Evolutionary conservation across 2,113 vertebrate genomes (phyloP).

Genomic region (Harpagus bidentatus): DNA sequence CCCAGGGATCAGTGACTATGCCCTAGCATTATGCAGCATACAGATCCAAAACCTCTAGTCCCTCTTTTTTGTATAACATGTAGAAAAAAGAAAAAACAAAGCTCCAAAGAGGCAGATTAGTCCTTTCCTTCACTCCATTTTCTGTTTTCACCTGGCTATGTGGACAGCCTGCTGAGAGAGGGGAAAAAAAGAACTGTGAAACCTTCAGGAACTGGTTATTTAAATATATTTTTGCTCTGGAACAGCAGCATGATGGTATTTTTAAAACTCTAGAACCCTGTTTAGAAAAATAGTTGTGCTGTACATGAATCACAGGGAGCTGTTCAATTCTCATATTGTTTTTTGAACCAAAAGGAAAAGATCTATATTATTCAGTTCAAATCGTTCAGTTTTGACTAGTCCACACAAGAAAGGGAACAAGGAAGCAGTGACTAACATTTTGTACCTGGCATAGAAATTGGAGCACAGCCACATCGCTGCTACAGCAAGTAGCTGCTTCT

Average conservation of each 20-base stretch:
- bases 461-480: not conserved
- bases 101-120: not conserved
- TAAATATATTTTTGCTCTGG: not conserved
- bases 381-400: not conserved
- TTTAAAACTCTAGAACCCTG: not conserved
- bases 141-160: not conserved
- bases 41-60: not conserved
- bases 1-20: not conserved
- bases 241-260: not conserved
- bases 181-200: not conserved
- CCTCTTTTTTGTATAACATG: not conserved
- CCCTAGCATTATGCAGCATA: not conserved
- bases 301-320: not conserved
- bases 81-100: not conserved
- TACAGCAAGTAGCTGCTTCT: not conserved
- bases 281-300: not conserved
- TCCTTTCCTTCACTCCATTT: not conserved
- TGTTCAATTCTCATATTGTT: not conserved
- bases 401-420: not conserved
- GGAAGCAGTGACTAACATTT: not conserved
- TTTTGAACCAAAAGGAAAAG: not conserved
- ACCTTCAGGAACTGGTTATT: not conserved
- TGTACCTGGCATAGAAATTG: not conserved
- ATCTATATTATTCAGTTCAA: not conserved
- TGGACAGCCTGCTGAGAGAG: not conserved